phyloP scores from a whole-genome alignment of 1,140 invertebrate species.

The Euura saliciscinereae region DNA sequence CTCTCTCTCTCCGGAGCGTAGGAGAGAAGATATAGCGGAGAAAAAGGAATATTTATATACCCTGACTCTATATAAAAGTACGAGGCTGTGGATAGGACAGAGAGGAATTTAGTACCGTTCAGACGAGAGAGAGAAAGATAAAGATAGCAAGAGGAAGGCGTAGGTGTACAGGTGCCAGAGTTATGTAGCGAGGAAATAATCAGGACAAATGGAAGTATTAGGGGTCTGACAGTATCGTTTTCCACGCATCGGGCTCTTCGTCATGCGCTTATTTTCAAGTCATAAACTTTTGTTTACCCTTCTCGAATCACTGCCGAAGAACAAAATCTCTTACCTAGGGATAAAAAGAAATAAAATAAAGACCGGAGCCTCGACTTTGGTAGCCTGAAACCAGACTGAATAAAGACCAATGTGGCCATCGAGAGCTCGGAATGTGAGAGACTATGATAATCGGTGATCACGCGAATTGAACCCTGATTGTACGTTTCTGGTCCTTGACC shows the following conservation, averaged over 20 bases:
- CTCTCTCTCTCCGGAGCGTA: neutral
- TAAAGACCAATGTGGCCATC: no score
- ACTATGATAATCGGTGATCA: no score
- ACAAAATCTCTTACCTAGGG: no score
- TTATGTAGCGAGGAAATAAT: constrained; percentile 1
- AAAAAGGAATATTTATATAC: constrained; percentile 4
- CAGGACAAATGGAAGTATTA: constrained; percentile 5
- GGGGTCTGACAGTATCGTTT: neutral
- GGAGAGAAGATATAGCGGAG: neutral
- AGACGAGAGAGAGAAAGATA: neutral
- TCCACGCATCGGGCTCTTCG: neutral
- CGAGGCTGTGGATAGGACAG: neutral
- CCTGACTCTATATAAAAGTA: neutral
- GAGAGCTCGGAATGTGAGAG: no score
- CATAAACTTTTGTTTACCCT: neutral
- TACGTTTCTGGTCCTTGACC: no score
- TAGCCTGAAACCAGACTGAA: no score
- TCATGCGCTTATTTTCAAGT: constrained; percentile 4
- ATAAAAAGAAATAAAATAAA: no score
- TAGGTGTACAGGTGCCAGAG: neutral
- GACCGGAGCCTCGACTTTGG: no score
- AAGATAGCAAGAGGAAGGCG: neutral
- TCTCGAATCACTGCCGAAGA: no score
- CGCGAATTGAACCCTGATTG: no score
- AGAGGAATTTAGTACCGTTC: neutral